Base-by-base conservation (phyloP, 2,113 vertebrate genomes). In the Merops nubicus region DNA sequence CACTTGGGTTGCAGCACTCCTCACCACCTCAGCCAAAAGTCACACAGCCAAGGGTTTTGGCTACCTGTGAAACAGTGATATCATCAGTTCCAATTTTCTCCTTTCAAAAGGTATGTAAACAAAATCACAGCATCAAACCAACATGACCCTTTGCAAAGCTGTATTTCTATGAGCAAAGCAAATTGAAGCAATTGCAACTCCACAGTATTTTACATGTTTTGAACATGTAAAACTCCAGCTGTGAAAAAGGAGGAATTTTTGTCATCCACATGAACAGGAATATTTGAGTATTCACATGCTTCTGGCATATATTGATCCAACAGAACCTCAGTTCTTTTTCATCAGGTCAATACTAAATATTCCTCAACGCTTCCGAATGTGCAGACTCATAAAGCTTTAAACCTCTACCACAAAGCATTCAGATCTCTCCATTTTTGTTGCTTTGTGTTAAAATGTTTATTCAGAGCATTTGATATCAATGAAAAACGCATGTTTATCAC, bases 31-130 rank as follows among this genome's bases (percentile, higher is more conserved):
- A 84, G 95, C 96, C 95, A 94, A 93, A 90, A 93, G 77, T 64
- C 83, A 86, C n/a, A 23, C 72, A 84, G 92, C 92, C 95, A 96
- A 92, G 93, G 88, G 76, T 79, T 68, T 60, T 97, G 96, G 96
- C 96, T 89, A 96, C 93, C 95, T 94, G 93, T 57, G 88, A 96
- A 70, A 94, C 75, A 96, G 92, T 94, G 96, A 95, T 85, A 92
- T 96, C 96, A 97, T 93, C 93, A 95, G 67, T 95, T 84, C 64
- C 75, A 91, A 36, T 91, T 92, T 81, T 78, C 92, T 92, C 47
- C 33, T 88, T 81, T 86, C 83, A 78, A 72, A 64, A 91, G 60
- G 68, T 4, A 81, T 47, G 68, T 84, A 93, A 93, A 95, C 91
- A 97, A 91, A 91, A 88, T 22, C 67, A 92, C 12, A 81, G 40